These are phyloP conservation scores for Sylvilagus floridanus DNA, from an alignment of 2,797 vertebrate genomes.

Conservation along the genomic window DNA sequence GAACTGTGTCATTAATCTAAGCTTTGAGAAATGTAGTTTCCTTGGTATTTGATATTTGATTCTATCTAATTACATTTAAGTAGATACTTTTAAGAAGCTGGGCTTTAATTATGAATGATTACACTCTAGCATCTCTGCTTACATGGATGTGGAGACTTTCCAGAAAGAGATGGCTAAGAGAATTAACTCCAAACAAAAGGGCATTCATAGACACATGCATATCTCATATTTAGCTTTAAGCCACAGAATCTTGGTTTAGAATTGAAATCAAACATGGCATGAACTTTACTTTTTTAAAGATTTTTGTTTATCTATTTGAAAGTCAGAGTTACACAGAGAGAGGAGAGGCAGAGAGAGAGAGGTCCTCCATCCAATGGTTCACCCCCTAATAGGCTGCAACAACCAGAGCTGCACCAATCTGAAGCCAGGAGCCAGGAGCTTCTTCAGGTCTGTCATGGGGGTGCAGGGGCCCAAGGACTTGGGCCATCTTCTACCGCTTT, in stretches of 20 bases:
- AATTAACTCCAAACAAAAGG: constrained; percentile 50
- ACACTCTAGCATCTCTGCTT: constrained; percentile 31
- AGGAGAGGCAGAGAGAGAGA: no score
- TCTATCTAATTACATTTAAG: constrained; percentile 48
- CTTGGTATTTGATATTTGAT: constrained; percentile 58
- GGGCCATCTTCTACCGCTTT: no score
- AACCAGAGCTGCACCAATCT: no score
- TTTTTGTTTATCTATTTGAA: no score
- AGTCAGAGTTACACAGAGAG: no score
- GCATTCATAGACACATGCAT: background rate
- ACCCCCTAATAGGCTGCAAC: no score
- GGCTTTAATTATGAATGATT: constrained; percentile 54
- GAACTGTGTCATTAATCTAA: constrained; percentile 40
- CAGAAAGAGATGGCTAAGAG: constrained; percentile 35
- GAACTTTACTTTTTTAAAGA: background rate
- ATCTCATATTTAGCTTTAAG: background rate
- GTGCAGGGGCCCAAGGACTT: no score
- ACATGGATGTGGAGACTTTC: constrained; percentile 49
- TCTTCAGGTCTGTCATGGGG: no score
- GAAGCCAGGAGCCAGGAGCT: no score
- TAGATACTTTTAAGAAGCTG: constrained; percentile 64
- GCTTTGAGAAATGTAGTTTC: constrained; percentile 58
- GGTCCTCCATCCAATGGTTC: no score
- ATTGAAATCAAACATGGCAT: background rate
- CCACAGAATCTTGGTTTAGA: background rate